Base-by-base conservation (phyloP, 2,888 invertebrate genomes). In the Thumatha senex region DNA sequence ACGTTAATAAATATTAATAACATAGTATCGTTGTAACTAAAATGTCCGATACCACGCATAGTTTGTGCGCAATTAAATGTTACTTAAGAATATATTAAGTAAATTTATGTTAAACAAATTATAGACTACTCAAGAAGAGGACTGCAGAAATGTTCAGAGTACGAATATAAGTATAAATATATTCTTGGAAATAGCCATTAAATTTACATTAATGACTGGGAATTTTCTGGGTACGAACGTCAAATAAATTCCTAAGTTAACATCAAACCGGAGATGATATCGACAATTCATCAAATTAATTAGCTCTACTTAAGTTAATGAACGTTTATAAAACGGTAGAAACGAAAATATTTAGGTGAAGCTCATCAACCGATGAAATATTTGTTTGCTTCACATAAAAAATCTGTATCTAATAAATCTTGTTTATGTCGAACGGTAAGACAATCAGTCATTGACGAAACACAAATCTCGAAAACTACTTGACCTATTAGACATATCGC, bases 21-120 rank as follows among this genome's bases (percentile, higher is more conserved):
- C 9, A 46, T 8, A 46, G 8, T n/a, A 15, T 31, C 11, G 15
- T 38, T 24, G 2, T 24, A 39, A 12, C 10, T 14, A 40, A 35
- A 46, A 42, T 47, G 46, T 49, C 44, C 51, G 35, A 36, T 18
- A 11, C 51, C 50, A 38, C 14, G 42, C 45, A 31, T 36, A 36
- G 13, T 24, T 38, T 38, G 34, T 52, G 40, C 47, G 49, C 53
- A 56, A 58, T 64, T 51, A 64, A 42, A 44, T 15, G 41, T 56
- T 50, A 61, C 56, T 64, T 58, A 61, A 48, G 61, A 64, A 63
- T 50, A 48, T 41, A 58, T 64, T 61, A 64, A 43, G 40, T 11
- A 39, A 41, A 54, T 63, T 15, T 14, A 34, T 13, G 24, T 40
- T 35, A 40, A 51, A 46, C 38, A 52, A 60, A 62, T 63, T 62